These are phyloP conservation scores for Trematocara variabile DNA, from an alignment of 2,113 vertebrate genomes.

Conservation along the genomic window DNA sequence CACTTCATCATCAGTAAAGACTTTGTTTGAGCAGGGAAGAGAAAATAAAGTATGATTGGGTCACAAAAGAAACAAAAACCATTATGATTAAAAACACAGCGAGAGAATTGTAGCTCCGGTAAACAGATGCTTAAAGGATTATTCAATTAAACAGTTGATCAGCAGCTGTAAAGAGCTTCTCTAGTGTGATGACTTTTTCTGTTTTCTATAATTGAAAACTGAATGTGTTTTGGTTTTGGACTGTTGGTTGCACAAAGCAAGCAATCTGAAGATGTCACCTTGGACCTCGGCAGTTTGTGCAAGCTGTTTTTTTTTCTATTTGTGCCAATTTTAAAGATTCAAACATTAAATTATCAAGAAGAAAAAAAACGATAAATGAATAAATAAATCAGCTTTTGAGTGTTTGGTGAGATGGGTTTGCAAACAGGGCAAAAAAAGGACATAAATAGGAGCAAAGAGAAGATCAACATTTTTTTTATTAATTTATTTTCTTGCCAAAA, in stretches of 20 bases:
- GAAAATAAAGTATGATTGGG: not conserved
- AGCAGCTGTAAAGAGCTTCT: not conserved
- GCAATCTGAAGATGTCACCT: not conserved
- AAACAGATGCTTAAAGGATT: not conserved
- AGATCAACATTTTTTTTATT: not conserved
- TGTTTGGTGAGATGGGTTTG: not conserved
- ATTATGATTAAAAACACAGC: not conserved
- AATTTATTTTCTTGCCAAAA: not conserved
- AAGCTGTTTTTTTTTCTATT: not conserved
- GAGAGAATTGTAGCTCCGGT: not conserved
- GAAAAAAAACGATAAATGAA: not conserved
- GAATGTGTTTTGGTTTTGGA: not conserved
- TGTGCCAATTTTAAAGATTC: not conserved
- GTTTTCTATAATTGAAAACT: not conserved
- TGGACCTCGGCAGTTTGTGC: not conserved
- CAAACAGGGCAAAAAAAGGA: not conserved
- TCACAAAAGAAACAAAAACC: constrained; percentile 3
- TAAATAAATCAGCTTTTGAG: not conserved
- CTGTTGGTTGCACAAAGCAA: not conserved
- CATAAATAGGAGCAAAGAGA: not conserved
- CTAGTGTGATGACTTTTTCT: not conserved
- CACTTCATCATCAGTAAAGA: constrained; percentile 12
- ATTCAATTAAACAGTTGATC: not conserved
- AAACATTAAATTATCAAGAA: not conserved
- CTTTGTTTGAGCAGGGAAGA: not conserved